Conservation (phyloP, 2,113 vertebrate species). For the Coturnix japonica region DNA sequence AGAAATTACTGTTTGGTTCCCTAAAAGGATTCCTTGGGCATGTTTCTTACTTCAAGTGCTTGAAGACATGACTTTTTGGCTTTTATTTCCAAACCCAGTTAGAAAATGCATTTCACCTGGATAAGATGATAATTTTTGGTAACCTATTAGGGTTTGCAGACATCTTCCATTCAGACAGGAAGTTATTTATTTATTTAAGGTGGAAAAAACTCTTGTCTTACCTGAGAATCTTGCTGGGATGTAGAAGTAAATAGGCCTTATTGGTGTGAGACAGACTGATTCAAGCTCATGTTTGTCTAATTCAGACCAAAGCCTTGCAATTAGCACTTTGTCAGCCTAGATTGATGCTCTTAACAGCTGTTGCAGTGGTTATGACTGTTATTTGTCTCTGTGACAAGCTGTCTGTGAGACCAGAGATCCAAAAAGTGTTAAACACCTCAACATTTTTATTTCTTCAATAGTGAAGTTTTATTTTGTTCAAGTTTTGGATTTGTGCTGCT, state of each 20-base stretch:
- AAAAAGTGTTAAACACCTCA: not conserved
- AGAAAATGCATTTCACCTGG: not conserved
- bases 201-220: not conserved
- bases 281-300: not conserved
- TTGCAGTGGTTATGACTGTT: not conserved
- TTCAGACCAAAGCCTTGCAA: not conserved
- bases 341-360: not conserved
- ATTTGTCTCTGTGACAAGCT: not conserved
- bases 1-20: not conserved
- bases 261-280: not conserved
- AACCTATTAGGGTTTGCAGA: not conserved
- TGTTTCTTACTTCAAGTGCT: not conserved
- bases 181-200: not conserved
- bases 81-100: not conserved
- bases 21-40: not conserved
- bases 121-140: not conserved
- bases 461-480: not conserved
- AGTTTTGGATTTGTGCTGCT: not conserved
- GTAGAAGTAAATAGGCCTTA: not conserved
- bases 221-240: not conserved
- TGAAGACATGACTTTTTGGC: not conserved
- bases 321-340: not conserved
- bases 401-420: not conserved
- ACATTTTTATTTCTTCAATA: not conserved
- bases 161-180: not conserved